Conservation (phyloP, 64 coral and sea anemone species). For the Catalaphyllia jardinei region DNA sequence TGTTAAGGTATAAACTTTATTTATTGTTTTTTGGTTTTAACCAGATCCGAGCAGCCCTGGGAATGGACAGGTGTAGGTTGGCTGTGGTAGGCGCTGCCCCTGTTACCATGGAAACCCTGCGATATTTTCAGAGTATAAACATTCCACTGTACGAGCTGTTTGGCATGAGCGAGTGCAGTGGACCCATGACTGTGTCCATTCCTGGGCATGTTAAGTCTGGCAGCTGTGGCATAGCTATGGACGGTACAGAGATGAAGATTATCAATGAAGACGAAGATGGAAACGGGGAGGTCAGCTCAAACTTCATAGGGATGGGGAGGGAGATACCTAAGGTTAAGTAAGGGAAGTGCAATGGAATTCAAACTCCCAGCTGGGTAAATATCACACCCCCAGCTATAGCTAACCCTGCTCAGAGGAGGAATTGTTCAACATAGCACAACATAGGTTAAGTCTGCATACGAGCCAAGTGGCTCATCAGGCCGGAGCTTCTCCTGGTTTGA, state of each 20-base stretch:
- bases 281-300: constrained; percentile 76
- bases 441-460: too few relatives aligned
- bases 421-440: too few relatives aligned
- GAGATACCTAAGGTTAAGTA: too few relatives aligned
- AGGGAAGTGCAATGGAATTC: not conserved
- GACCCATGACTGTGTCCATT: constrained; percentile 75
- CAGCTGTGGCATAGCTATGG: constrained; percentile 76
- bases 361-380: too few relatives aligned
- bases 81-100: constrained; percentile 89
- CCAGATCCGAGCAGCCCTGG: constrained; percentile 80
- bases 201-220: constrained; percentile 70
- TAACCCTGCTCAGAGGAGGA: too few relatives aligned
- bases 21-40: not conserved
- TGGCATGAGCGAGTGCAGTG: constrained; percentile 96
- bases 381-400: too few relatives aligned
- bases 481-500: too few relatives aligned
- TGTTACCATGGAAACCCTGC: constrained; percentile 91
- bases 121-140: constrained; percentile 96
- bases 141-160: constrained; percentile 91
- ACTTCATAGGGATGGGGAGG: too few relatives aligned
- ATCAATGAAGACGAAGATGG: constrained; percentile 84
- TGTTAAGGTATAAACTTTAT: too few relatives aligned
- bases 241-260: constrained; percentile 73
- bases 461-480: too few relatives aligned
- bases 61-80: constrained; percentile 82